A percentile compares a stretch with the other conserved stretches of the same genome.
Evolutionary conservation across 2,888 invertebrate genomes (phyloP).

Genomic region (Drosophila kambysellisi): DNA sequence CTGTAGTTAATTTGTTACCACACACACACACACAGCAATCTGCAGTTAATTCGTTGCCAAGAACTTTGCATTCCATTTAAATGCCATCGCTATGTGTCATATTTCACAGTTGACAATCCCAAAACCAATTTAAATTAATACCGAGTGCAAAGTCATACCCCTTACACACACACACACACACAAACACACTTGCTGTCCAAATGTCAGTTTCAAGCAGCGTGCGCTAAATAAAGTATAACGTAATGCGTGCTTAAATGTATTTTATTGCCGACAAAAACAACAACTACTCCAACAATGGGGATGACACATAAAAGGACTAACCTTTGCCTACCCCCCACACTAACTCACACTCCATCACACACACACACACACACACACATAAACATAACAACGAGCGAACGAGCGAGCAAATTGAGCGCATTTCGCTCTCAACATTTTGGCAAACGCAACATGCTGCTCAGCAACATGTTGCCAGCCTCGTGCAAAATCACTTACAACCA

Average conservation of each 20-base stretch:
- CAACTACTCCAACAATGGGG: constrained; percentile 44
- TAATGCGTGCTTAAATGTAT: constrained; percentile 81
- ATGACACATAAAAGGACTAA: constrained; percentile 65
- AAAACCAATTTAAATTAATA: constrained; percentile 79
- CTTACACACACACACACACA: constrained; percentile 19
- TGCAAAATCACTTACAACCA: constrained; percentile 68
- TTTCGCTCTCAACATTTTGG: constrained; percentile 47
- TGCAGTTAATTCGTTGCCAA: constrained; percentile 61
- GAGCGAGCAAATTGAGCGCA: constrained; percentile 33
- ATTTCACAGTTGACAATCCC: constrained; percentile 68
- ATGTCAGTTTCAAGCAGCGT: constrained; percentile 72
- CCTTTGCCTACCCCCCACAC: constrained; percentile 33
- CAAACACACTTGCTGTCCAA: constrained; percentile 47
- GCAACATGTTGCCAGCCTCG: constrained; percentile 62
- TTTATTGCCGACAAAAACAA: constrained; percentile 69
- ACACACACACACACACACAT: constrained; percentile 19
- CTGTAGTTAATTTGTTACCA: constrained; percentile 57
- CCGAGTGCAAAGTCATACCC: constrained; percentile 69
- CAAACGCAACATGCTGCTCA: constrained; percentile 52
- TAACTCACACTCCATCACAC: constrained; percentile 10
- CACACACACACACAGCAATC: constrained; percentile 15
- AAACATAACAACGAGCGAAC: background rate
- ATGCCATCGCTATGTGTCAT: constrained; percentile 61
- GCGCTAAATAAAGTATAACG: constrained; percentile 77
- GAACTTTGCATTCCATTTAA: constrained; percentile 61